Evolutionary conservation across 2,113 vertebrate species (phyloP).

Genomic region (Muntiacus muntjak): DNA sequence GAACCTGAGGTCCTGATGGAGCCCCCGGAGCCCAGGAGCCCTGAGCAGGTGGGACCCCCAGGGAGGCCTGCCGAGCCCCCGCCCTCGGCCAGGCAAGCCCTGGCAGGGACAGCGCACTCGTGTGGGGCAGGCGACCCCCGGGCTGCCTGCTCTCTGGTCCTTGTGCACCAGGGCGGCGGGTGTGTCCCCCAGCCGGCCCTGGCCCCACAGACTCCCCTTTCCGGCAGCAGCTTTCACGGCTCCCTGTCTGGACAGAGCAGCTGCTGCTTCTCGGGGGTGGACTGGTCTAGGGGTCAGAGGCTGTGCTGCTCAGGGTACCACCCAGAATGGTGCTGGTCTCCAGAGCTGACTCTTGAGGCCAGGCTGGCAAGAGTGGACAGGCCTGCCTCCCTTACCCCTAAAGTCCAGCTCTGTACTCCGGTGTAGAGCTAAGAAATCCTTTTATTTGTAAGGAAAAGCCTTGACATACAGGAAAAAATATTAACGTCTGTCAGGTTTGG

Average conservation of each 20-base stretch:
- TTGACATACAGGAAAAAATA: too few relatives aligned
- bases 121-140: neutral
- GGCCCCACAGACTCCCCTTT: neutral
- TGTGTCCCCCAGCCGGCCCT: fast-evolving
- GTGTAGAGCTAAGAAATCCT: too few relatives aligned
- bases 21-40: constrained; percentile 56
- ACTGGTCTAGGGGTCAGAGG: neutral
- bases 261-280: neutral
- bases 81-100: neutral
- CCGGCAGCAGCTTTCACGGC: fast-evolving
- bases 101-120: fast-evolving
- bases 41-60: constrained; percentile 80
- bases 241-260: neutral
- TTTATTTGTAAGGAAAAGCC: too few relatives aligned
- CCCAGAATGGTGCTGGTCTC: neutral
- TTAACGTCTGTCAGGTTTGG: neutral
- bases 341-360: neutral
- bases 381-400: too few relatives aligned
- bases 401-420: too few relatives aligned
- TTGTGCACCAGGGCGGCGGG: neutral
- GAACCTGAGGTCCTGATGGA: constrained; percentile 51
- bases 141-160: neutral
- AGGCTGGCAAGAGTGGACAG: neutral
- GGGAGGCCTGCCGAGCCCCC: neutral
- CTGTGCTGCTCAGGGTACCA: neutral